phyloP scores from a whole-genome alignment of 2,113 vertebrate genomes.

The Poecile atricapillus region DNA sequence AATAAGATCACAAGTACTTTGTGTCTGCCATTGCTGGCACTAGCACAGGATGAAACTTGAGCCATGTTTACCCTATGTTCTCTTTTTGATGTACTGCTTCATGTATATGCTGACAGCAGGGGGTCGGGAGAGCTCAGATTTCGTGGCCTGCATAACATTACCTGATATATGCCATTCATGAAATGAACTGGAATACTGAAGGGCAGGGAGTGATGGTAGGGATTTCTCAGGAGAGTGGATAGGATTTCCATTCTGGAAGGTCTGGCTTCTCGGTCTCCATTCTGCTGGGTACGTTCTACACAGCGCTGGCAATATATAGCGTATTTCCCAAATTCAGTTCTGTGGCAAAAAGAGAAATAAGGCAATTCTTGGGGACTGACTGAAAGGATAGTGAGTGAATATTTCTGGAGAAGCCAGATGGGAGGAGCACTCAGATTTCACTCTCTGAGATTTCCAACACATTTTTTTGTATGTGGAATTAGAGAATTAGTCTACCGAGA shows the following conservation, averaged over 20 bases:
- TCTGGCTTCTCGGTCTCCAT: conserved; percentile 88
- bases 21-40: neutral
- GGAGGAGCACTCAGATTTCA: neutral
- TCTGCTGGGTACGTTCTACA: conserved; percentile 91
- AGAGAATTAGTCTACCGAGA: neutral
- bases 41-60: neutral
- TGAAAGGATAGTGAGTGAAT: neutral
- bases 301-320: conserved; percentile 96
- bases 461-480: neutral
- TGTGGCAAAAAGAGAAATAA: conserved; percentile 53
- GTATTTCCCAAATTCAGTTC: conserved; percentile 97
- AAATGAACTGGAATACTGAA: conserved; percentile 98
- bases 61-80: neutral
- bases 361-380: neutral
- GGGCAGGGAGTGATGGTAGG: conserved; percentile 94
- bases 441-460: neutral
- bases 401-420: neutral
- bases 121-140: neutral
- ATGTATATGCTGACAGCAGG: neutral
- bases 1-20: neutral
- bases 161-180: conserved; percentile 96
- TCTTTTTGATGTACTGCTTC: neutral
- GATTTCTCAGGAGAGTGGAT: conserved; percentile 94
- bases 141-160: conserved; percentile 23
- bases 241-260: conserved; percentile 97